phyloP scores from a whole-genome alignment of 2,888 invertebrate species.

The Parnassius orleans region DNA sequence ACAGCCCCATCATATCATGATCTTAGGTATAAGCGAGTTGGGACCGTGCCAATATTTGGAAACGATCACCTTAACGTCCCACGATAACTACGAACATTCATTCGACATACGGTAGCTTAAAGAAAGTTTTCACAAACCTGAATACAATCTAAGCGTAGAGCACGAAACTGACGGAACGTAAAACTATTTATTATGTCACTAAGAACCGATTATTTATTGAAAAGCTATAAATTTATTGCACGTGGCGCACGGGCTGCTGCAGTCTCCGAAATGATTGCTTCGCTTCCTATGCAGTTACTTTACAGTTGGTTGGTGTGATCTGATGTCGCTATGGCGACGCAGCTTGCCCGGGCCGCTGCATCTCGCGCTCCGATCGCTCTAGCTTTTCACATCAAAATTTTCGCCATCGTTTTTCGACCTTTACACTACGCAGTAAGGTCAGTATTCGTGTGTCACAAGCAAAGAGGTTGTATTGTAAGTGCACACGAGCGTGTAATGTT shows the following conservation, averaged over 20 bases:
- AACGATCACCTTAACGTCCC: slow-evolving; percentile 60
- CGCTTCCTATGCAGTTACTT: slow-evolving; percentile 53
- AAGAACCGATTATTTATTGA: not conserved
- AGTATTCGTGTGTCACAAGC: slow-evolving; percentile 40
- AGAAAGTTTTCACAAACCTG: slow-evolving; percentile 58
- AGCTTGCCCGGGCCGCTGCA: slow-evolving; percentile 45
- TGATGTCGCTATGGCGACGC: slow-evolving; percentile 30
- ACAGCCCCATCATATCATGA: slow-evolving; percentile 35
- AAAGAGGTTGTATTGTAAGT: slow-evolving; percentile 48
- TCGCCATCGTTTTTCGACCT: slow-evolving; percentile 29
- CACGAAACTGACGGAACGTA: slow-evolving; percentile 30
- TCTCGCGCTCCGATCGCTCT: slow-evolving; percentile 40
- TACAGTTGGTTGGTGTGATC: slow-evolving; percentile 47
- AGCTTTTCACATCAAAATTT: slow-evolving; percentile 27
- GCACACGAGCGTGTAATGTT: slow-evolving; percentile 55
- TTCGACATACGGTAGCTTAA: slow-evolving; percentile 47
- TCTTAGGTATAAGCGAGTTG: slow-evolving; percentile 50
- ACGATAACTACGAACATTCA: slow-evolving; percentile 59
- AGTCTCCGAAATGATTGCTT: slow-evolving; percentile 49
- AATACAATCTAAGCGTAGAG: slow-evolving; percentile 10
- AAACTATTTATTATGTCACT: not conserved
- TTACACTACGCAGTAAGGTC: slow-evolving; percentile 47
- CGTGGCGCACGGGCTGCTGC: slow-evolving; percentile 36
- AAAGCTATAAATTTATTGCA: not conserved
- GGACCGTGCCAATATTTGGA: slow-evolving; percentile 59